Evolutionary conservation across 2,888 invertebrate species (phyloP), one percentile per base, ranked within the genome.

Genomic region (Tuberolachnus salignus): DNA sequence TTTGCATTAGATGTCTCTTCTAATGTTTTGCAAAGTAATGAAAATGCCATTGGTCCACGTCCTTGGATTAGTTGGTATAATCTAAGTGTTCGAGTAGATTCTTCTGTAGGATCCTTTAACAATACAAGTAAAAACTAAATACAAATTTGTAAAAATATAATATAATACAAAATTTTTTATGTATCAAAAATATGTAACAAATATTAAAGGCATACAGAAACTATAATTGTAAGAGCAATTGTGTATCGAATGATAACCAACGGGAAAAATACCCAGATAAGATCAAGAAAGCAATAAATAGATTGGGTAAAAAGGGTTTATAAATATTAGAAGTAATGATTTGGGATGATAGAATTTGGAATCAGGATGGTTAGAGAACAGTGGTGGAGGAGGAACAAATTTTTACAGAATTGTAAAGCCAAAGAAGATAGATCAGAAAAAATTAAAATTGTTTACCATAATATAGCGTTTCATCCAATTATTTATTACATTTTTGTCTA

Each of bases 41-140:
- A 14, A 42, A 81, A 81, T 44, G 81, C 81, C 0, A 14, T 19
- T 26, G 81, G 81, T 3, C 81, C 81, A 21, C 81, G 55, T 16
- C 80, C 59, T 55, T 66, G 70, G 16, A 81, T 81, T 49, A 80
- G 8, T 14, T 53, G 1, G 3, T 80, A 81, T 3, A 81, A 80
- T 21, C 55, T 44, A 34, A 1, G 16, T 10, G 26, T 59, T 51
- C 34, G 67, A 1, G 13, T 9, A 3, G 23, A 8, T 11, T 69
- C 16, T 6, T 57, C 16, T 0, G 14, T 19, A 3, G 49, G 16
- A 6, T n/a, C n/a, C 74, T 75, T 53, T 3, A 51, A 21, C n/a
- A 74, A 64, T n/a, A 66, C 23, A 23, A n/a, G 16, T 55, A 8
- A 42, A 23, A 55, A 42, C 21, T 46, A 16, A 16, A 1, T 19